Percentiles rank a stretch among this genome's conserved stretches.
Evolutionary conservation across 2,113 vertebrate genomes (phyloP).

Genomic region (Tyto alba): DNA sequence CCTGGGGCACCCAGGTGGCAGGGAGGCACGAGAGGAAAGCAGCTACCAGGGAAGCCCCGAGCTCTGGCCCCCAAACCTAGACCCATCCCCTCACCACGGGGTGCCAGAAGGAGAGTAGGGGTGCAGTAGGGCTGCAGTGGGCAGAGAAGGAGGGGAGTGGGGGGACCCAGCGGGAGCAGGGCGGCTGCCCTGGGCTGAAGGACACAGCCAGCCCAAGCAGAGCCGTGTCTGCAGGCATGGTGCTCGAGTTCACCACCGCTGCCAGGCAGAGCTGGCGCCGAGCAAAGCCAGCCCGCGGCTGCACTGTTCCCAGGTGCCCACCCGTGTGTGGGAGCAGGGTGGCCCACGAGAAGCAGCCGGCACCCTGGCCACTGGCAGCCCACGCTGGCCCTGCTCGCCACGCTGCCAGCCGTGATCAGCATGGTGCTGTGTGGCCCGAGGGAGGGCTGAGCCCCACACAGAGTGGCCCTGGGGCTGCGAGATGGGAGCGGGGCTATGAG

Average conservation of each 20-base stretch:
- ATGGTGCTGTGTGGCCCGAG: not conserved
- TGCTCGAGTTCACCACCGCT: not conserved
- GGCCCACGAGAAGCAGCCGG: not conserved
- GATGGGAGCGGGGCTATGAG: not conserved
- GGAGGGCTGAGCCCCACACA: not conserved
- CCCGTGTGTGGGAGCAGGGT: not conserved
- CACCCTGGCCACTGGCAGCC: not conserved
- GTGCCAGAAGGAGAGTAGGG: not conserved
- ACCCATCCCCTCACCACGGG: accelerated
- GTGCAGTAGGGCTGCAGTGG: not conserved
- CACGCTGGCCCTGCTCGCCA: accelerated
- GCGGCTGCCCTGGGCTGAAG: not conserved
- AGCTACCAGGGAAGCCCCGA: not conserved
- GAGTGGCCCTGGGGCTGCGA: accelerated
- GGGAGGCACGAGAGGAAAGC: not conserved
- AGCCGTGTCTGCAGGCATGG: not conserved
- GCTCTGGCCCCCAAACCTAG: not conserved
- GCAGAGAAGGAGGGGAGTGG: accelerated
- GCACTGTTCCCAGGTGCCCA: accelerated
- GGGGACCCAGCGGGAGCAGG: not conserved
- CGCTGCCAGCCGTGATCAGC: not conserved
- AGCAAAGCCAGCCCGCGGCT: not conserved
- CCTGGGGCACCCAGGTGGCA: not conserved
- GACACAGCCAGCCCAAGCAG: accelerated
- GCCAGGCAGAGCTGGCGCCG: not conserved